Evolutionary conservation across 2,113 vertebrate genomes (phyloP), one percentile per base, ranked within the genome.

Genomic region (Macrotis lagotis): DNA sequence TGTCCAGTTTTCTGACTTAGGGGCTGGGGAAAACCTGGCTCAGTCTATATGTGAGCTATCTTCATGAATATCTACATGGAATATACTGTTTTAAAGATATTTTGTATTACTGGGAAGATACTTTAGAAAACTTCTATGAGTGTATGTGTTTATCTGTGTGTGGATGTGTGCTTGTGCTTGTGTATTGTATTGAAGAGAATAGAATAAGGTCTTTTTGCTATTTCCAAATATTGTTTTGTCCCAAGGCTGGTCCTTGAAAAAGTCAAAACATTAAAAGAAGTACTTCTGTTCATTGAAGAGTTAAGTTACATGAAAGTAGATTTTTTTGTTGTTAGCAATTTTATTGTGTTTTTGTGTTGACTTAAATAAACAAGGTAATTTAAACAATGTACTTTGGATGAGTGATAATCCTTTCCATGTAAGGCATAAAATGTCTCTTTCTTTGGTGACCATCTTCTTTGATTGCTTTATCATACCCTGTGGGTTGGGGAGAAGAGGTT

Each of bases 191-290:
- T 95, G 90, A 92, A 26, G 94, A 90, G 93, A 91, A 83, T 95
- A 98, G 97, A 92, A 93, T 97, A 96, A 96, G 94, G 49, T 97
- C 50, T 95, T 96, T 96, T 92, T 97, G 50, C 92, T 98, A n/a
- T 94, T 98, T 98, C 95, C 95, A 59, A 97, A 96, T 96, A 94
- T 74, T 90, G 94, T 98, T 98, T 98, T 98, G 97, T 97, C 97
- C 97, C 89, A 95, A 98, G 98, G 98, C 98, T 98, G 99, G 98
- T 98, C 98, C 98, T 98, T 98, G 94, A 97, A 97, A 91, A 91
- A 97, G 98, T 74, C 98, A 98, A 98, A 98, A 98, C 97, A 96
- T 97, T 97, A 98, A 93, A 94, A 96, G 66, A 95, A 97, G 94
- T 97, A 95, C 95, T 98, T 98, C 97, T 98, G 95, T 98, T 98